Percentiles rank a stretch among this genome's conserved stretches.
These are phyloP conservation scores for Stenodera caucasica DNA, from an alignment of 2,888 invertebrate species.

Conservation along the genomic window DNA sequence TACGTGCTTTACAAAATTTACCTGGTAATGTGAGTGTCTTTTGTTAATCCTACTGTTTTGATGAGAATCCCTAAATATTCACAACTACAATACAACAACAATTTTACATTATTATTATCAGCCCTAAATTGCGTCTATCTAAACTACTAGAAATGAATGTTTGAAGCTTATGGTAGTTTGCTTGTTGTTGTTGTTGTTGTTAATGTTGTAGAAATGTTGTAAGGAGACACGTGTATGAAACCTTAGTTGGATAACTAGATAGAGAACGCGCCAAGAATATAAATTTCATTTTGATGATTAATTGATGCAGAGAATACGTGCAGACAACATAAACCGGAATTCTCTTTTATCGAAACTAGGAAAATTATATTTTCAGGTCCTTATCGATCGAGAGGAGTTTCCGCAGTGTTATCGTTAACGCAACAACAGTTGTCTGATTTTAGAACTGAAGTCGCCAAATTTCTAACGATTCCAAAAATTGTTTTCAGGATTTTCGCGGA, in stretches of 20 bases:
- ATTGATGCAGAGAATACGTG: conserved; percentile 11
- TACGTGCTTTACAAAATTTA: conserved; percentile 58
- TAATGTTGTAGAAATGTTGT: background rate
- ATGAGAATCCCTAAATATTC: background rate
- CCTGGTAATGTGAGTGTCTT: conserved; percentile 59
- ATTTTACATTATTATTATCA: conserved; percentile 5
- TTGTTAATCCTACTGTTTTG: conserved; percentile 11
- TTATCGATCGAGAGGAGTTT: too few relatives aligned
- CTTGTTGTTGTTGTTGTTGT: background rate
- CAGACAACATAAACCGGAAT: too few relatives aligned
- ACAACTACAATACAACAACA: background rate
- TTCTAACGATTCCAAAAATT: too few relatives aligned
- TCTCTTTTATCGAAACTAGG: too few relatives aligned
- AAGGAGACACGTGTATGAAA: background rate
- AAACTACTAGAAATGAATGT: background rate
- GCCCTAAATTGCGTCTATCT: background rate
- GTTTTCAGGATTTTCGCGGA: too few relatives aligned
- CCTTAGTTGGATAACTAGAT: background rate
- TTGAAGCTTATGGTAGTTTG: background rate
- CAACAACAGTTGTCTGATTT: too few relatives aligned
- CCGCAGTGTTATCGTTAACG: too few relatives aligned
- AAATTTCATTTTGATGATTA: conserved; percentile 16
- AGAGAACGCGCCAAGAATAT: conserved; percentile 12
- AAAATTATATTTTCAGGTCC: too few relatives aligned
- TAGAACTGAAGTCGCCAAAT: too few relatives aligned